Conservation (phyloP, 2,113 vertebrate species). For the Physeter macrocephalus region DNA sequence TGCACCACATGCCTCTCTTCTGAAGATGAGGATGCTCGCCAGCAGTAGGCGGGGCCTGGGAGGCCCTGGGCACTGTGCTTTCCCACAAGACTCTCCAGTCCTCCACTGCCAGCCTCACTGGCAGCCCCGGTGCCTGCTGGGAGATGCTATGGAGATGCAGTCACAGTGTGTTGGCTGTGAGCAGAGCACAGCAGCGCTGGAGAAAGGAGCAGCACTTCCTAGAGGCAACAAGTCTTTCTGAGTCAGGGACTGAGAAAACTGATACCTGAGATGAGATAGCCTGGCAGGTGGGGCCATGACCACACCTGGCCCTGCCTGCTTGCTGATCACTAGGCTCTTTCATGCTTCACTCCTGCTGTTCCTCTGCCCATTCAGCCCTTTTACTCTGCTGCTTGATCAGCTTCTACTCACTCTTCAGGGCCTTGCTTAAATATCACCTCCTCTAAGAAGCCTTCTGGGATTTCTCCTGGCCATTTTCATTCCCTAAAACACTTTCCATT, state of each 20-base stretch:
- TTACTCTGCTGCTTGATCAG: not conserved
- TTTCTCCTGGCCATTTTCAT: not conserved
- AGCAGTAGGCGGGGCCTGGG: not conserved
- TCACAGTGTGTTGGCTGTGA: conserved; percentile 62
- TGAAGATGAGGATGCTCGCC: not conserved
- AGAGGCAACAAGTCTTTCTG: conserved; percentile 46
- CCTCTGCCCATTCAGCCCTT: not conserved
- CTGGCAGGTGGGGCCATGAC: not conserved
- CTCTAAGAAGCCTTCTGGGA: not conserved
- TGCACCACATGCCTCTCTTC: not conserved
- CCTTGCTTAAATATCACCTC: not conserved
- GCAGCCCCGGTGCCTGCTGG: not conserved
- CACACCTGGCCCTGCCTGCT: not conserved
- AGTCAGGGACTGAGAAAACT: not conserved
- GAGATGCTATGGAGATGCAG: conserved; percentile 35
- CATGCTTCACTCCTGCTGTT: not conserved
- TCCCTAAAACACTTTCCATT: not conserved
- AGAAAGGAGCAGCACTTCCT: conserved; percentile 58
- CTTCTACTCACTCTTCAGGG: not conserved
- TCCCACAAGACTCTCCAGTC: not conserved
- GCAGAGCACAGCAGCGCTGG: conserved; percentile 45
- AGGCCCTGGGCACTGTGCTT: not conserved
- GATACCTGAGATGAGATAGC: not conserved
- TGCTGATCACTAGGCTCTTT: not conserved
- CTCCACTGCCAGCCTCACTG: not conserved